Percentiles rank a stretch among this genome's conserved stretches.
phyloP scores from a whole-genome alignment of 2,888 invertebrate species.

The Scaeva pyrastri region DNA sequence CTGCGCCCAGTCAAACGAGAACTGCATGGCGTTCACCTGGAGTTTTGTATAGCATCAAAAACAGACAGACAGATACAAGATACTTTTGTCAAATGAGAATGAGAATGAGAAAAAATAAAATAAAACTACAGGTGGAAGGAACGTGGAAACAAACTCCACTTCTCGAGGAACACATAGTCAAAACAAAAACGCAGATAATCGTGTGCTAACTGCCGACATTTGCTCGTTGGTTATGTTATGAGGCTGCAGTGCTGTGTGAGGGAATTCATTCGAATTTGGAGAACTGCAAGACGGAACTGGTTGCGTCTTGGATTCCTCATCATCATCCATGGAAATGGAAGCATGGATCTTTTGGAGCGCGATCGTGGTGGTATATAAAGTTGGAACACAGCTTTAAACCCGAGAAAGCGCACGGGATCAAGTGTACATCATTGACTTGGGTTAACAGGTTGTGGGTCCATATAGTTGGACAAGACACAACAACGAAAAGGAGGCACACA shows the following conservation, averaged over 20 bases:
- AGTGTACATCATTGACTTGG: constrained; percentile 71
- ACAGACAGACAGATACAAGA: constrained; percentile 57
- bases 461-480: constrained; percentile 28
- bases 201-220: constrained; percentile 76
- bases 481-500: constrained; percentile 33
- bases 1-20: constrained; percentile 77
- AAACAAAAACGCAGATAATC: constrained; percentile 76
- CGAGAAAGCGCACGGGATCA: constrained; percentile 70
- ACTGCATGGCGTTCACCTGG: constrained; percentile 71
- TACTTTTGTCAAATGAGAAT: constrained; percentile 38
- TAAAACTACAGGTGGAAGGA: constrained; percentile 30
- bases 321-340: constrained; percentile 9
- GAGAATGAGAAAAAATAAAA: background rate
- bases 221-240: constrained; percentile 36
- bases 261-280: constrained; percentile 3
- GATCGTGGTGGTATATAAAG: constrained; percentile 14
- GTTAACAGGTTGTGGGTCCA: constrained; percentile 64
- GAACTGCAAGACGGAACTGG: constrained; percentile 8
- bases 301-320: constrained; percentile 9
- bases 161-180: constrained; percentile 64
- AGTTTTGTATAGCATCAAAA: constrained; percentile 9
- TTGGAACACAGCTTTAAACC: background rate
- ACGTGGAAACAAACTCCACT: constrained; percentile 49
- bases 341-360: constrained; percentile 25
- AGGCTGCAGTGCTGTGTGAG: background rate